phyloP scores from a whole-genome alignment of 1,140 invertebrate species.

The Calephelis nemesis region DNA sequence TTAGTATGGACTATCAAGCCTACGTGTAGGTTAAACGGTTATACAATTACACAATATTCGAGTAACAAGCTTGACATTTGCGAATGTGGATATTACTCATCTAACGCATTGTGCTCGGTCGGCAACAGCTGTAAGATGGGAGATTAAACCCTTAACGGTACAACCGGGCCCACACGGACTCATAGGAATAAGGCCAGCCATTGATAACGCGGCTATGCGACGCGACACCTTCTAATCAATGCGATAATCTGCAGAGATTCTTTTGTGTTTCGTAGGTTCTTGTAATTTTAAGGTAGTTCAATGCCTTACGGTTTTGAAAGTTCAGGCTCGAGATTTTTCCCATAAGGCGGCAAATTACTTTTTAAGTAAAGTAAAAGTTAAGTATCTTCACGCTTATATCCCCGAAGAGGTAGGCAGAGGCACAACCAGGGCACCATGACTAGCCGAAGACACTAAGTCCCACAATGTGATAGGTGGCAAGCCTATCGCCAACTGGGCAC shows the following conservation, averaged over 20 bases:
- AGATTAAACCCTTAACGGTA: conserved; percentile 68
- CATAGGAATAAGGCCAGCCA: conserved; percentile 39
- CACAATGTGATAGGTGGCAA: too few relatives aligned
- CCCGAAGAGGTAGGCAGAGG: too few relatives aligned
- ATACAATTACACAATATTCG: background rate
- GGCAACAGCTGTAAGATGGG: conserved; percentile 58
- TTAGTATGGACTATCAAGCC: background rate
- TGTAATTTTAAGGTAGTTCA: background rate
- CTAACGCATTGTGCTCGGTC: conserved; percentile 56
- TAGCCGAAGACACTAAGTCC: too few relatives aligned
- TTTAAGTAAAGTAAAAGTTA: too few relatives aligned
- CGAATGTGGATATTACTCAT: conserved; percentile 63
- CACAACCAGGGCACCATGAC: too few relatives aligned
- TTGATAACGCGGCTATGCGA: conserved; percentile 24
- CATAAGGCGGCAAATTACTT: too few relatives aligned
- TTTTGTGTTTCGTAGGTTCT: conserved; percentile 8
- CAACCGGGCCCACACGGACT: conserved; percentile 49
- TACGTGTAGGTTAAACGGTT: background rate
- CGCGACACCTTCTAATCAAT: conserved; percentile 23
- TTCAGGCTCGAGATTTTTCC: too few relatives aligned
- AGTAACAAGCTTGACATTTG: conserved; percentile 61
- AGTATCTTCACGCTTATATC: too few relatives aligned
- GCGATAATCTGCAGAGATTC: conserved; percentile 12
- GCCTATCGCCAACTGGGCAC: too few relatives aligned
- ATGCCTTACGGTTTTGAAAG: background rate